Evolutionary conservation across 2,113 vertebrate species (phyloP), one percentile per base, ranked within the genome.

Genomic region (Hoplias malabaricus): DNA sequence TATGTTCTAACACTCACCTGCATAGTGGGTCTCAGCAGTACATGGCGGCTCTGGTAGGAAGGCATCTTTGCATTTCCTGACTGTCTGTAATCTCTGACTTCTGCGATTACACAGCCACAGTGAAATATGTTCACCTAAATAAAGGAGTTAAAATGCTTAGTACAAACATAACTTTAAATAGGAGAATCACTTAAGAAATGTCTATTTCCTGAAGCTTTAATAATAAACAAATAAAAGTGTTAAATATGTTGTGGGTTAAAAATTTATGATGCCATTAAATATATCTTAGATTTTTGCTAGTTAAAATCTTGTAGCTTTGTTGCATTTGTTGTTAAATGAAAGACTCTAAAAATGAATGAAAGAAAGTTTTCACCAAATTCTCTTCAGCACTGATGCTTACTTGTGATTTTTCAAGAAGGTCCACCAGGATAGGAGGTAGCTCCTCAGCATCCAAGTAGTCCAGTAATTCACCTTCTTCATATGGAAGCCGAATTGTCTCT

Each of bases 321-420:
- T n/a, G n/a, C n/a, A n/a, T n/a, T n/a, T n/a, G n/a, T n/a, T n/a
- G n/a, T n/a, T n/a, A n/a, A n/a, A n/a, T n/a, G n/a, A n/a, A 50
- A 29, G 21, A 69, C 11, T 34, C 9, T 8, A 14, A 8, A 48
- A 2, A 33, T 38, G 7, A 25, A 34, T 0, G n/a, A 12, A 34
- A 25, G 13, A 34, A 19, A 14, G 7, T 19, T 13, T 7, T 19
- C 48, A 38, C n/a, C 8, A 21, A 3, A 50, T 21, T n/a, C 38
- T 2, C 19, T 21, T 12, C 12, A 54, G 57, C 10, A 6, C 0
- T 29, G 12, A 1, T 8, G 13, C 68, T 68, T 81, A 99, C 98
- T 95, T 99, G 98, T 85, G 98, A 97, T 92, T 99, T 99, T 91
- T 99, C 98, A 83, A 99, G 88, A 78, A 99, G 95, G 92, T 99